phyloP scores from a whole-genome alignment of 2,888 invertebrate species.

The Parasteatoda lunata region DNA sequence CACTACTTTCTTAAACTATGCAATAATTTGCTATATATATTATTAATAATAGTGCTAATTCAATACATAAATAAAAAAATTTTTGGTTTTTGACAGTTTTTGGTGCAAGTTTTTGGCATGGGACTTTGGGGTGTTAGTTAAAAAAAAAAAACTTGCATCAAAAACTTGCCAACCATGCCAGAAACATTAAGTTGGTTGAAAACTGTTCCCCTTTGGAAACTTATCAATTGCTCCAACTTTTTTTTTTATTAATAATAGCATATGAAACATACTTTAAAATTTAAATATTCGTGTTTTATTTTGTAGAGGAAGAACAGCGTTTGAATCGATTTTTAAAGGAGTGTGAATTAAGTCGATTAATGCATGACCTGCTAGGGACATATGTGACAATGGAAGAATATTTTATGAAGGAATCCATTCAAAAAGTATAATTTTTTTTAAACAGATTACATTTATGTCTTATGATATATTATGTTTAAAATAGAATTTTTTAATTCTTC shows the following conservation, averaged over 20 bases:
- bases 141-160: too few species aligned
- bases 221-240: too few species aligned
- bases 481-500: background rate
- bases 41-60: too few species aligned
- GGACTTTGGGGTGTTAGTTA: too few species aligned
- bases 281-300: background rate
- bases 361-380: slow-evolving; percentile 82
- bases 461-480: background rate
- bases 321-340: slow-evolving; percentile 81
- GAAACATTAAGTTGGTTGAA: too few species aligned
- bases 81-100: too few species aligned
- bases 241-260: background rate
- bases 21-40: too few species aligned
- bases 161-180: too few species aligned
- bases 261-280: background rate
- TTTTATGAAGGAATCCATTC: slow-evolving; percentile 94
- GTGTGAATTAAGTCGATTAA: slow-evolving; percentile 77
- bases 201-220: too few species aligned
- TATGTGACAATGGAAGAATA: slow-evolving; percentile 95
- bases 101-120: too few species aligned
- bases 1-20: too few species aligned
- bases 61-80: too few species aligned
- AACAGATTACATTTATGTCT: background rate
- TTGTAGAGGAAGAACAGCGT: slow-evolving; percentile 69
- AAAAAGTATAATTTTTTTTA: slow-evolving; percentile 80